A percentile compares a stretch with the other conserved stretches of the same genome.
Evolutionary conservation across 2,888 invertebrate genomes (phyloP).

Genomic region (Microplitis manilae): DNA sequence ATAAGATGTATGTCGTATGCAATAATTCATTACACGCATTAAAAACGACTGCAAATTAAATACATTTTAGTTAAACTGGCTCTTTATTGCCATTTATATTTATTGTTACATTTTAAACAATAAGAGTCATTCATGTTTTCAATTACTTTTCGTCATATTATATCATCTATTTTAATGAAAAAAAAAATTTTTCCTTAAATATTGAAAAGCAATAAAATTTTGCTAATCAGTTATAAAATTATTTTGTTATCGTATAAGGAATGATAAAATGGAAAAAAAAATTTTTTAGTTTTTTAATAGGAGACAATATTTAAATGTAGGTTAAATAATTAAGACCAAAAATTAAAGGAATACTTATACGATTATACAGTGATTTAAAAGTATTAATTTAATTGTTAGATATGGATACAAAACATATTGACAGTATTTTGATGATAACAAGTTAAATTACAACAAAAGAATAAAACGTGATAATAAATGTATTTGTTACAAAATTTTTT

Average conservation of each 20-base stretch:
- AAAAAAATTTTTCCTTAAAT: conserved; percentile 8
- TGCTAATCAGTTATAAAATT: background rate
- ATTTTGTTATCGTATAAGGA: background rate
- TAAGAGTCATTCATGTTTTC: background rate
- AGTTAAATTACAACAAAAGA: conserved; percentile 36
- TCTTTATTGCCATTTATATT: background rate
- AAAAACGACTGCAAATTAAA: conserved; percentile 1
- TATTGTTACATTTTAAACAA: background rate
- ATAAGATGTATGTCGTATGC: background rate
- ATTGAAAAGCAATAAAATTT: background rate
- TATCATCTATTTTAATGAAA: background rate
- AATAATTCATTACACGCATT: background rate
- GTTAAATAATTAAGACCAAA: conserved; percentile 68
- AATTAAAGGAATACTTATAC: conserved; percentile 62
- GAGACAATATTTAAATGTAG: conserved; percentile 70
- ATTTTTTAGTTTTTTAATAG: conserved; percentile 56
- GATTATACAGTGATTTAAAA: conserved; percentile 7
- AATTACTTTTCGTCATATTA: background rate
- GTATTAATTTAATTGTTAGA: conserved; percentile 26
- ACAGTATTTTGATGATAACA: background rate
- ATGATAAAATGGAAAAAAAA: conserved; percentile 41
- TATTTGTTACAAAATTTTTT: conserved; percentile 45
- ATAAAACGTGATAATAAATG: conserved; percentile 51
- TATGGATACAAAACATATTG: conserved; percentile 47
- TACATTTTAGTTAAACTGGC: background rate